A percentile compares a stretch with the other conserved stretches of the same genome.
Conservation (phyloP, 2,888 invertebrate species). For the Camptogramma bilineatum region DNA sequence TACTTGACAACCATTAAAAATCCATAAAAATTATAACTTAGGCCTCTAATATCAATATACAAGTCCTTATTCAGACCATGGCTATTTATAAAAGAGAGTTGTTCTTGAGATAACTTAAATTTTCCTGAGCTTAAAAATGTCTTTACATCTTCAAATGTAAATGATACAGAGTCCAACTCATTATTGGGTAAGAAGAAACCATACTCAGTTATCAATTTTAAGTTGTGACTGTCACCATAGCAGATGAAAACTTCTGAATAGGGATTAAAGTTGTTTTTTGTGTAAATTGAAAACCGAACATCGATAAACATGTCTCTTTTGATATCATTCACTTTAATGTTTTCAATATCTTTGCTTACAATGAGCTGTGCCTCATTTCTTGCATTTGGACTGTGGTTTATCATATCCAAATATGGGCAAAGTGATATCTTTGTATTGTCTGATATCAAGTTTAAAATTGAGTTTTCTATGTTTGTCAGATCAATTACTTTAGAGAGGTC, state of each 20-base stretch:
- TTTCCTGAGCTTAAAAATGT: conserved; percentile 64
- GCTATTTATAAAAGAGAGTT: conserved; percentile 87
- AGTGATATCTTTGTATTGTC: conserved; percentile 90
- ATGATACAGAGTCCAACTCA: conserved; percentile 87
- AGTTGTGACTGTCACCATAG: conserved; percentile 93
- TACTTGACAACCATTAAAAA: conserved; percentile 78
- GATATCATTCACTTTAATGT: conserved; percentile 61
- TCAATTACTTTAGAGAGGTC: conserved; percentile 78
- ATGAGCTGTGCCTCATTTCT: conserved; percentile 82
- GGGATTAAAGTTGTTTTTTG: conserved; percentile 83
- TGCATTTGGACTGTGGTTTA: conserved; percentile 91
- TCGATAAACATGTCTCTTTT: conserved; percentile 67
- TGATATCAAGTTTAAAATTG: conserved; percentile 72
- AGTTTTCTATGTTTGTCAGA: conserved; percentile 71
- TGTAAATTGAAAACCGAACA: conserved; percentile 77
- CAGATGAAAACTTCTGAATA: conserved; percentile 94
- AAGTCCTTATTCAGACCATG: conserved; percentile 87
- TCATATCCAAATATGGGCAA: conserved; percentile 95
- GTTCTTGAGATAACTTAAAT: conserved; percentile 81
- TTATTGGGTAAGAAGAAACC: conserved; percentile 92
- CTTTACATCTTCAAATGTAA: conserved; percentile 84
- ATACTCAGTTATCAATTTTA: conserved; percentile 93
- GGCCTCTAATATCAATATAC: conserved; percentile 86
- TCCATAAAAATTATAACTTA: conserved; percentile 88
- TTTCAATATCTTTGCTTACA: conserved; percentile 64